These are phyloP conservation scores for Megatriorchis doriae DNA, from an alignment of 2,113 vertebrate genomes.

Conservation along the genomic window DNA sequence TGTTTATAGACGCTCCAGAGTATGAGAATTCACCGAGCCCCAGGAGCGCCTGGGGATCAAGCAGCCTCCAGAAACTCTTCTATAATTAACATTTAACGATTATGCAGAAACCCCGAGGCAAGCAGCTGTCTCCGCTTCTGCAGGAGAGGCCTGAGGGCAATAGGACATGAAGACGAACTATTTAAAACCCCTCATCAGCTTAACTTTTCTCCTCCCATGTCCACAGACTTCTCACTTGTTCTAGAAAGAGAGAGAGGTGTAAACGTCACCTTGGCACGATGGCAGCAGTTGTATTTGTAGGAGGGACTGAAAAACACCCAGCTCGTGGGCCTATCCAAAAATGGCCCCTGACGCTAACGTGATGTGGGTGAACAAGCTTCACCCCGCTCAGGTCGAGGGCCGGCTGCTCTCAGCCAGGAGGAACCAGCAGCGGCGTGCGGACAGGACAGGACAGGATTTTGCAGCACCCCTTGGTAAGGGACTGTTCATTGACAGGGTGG, in stretches of 20 bases:
- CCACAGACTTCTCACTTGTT: background rate
- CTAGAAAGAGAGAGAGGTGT: background rate
- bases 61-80: background rate
- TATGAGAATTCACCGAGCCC: background rate
- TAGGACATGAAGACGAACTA: background rate
- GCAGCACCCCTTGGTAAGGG: background rate
- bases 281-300: background rate
- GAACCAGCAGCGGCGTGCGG: background rate
- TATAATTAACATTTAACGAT: conserved; percentile 9
- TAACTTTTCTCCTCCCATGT: background rate
- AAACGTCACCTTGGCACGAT: background rate
- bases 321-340: background rate
- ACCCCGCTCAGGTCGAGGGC: background rate
- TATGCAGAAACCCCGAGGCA: background rate
- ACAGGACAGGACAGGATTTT: background rate
- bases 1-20: background rate
- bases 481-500: background rate
- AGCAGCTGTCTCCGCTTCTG: conserved; percentile 29
- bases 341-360: rapidly evolving
- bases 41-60: background rate
- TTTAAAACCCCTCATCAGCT: background rate
- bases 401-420: background rate
- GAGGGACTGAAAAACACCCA: background rate
- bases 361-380: background rate
- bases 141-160: background rate